phyloP scores from a whole-genome alignment of 2,888 invertebrate genomes.

The Pheosia tremula region DNA sequence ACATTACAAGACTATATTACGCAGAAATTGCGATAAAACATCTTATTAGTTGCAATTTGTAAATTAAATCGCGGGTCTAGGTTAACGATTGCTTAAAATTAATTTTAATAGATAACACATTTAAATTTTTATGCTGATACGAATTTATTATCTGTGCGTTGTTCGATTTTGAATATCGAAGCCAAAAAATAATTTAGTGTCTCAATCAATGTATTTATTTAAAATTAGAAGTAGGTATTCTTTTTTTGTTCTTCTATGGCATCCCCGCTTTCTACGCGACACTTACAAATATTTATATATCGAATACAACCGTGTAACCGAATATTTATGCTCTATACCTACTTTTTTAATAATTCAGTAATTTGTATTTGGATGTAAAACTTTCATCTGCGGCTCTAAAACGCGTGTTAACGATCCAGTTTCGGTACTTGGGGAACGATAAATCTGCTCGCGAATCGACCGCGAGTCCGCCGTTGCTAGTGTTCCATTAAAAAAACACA shows the following conservation, averaged over 20 bases:
- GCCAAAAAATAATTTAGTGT: too few relatives aligned
- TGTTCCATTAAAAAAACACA: constrained; percentile 70
- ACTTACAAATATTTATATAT: not conserved
- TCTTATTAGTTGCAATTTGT: constrained; percentile 69
- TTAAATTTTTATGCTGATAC: constrained; percentile 42
- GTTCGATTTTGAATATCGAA: not conserved
- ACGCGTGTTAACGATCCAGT: constrained; percentile 68
- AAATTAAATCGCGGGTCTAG: constrained; percentile 65
- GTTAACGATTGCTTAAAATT: constrained; percentile 76
- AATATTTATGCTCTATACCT: not conserved
- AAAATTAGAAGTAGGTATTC: too few relatives aligned
- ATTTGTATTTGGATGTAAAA: constrained; percentile 57
- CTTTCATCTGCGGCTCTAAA: constrained; percentile 77
- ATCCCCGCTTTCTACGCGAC: not conserved
- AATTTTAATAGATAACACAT: constrained; percentile 61
- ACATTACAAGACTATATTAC: constrained; percentile 63
- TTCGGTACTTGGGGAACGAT: constrained; percentile 67
- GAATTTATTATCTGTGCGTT: not conserved
- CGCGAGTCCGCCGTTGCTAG: constrained; percentile 67
- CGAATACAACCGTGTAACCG: not conserved
- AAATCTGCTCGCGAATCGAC: constrained; percentile 78
- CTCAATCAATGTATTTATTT: too few relatives aligned
- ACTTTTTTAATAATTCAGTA: constrained; percentile 8
- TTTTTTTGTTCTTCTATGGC: too few relatives aligned
- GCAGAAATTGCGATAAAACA: constrained; percentile 65